Conservation (phyloP, 2,113 vertebrate genomes). For the Ariopsis seemanni region DNA sequence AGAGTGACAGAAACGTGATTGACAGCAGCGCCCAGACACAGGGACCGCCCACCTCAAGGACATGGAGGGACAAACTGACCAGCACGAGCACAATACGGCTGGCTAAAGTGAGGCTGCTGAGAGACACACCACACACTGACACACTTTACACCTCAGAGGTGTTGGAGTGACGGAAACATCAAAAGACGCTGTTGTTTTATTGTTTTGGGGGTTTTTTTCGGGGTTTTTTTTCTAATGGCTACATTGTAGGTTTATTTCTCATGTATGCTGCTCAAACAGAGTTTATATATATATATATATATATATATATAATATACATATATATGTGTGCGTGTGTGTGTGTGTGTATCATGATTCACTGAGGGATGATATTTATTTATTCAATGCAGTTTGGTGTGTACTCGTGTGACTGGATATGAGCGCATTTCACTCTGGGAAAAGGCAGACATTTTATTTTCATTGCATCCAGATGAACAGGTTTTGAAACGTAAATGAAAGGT, state of each 20-base stretch:
- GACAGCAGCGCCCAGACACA: slow-evolving; percentile 60
- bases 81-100: slow-evolving; percentile 73
- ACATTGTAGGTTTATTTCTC: slow-evolving; percentile 54
- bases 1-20: slow-evolving; percentile 57
- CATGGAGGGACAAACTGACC: slow-evolving; percentile 50
- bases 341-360: slow-evolving; percentile 43
- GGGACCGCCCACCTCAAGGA: slow-evolving; percentile 59
- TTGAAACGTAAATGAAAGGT: too few species aligned
- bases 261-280: slow-evolving; percentile 65
- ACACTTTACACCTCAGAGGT: slow-evolving; percentile 48
- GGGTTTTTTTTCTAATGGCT: slow-evolving; percentile 48
- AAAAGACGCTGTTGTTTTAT: neutral
- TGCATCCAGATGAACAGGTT: neutral
- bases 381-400: slow-evolving; percentile 56
- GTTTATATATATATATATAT: slow-evolving; percentile 60
- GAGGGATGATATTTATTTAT: slow-evolving; percentile 58
- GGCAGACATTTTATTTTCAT: neutral
- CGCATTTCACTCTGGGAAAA: neutral
- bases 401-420: slow-evolving; percentile 33
- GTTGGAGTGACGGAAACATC: slow-evolving; percentile 33
- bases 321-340: too few species aligned
- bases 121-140: slow-evolving; percentile 29
- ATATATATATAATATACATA: too few species aligned
- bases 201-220: neutral
- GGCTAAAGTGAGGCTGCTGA: slow-evolving; percentile 60